Base-by-base conservation (phyloP, 2,888 invertebrate genomes). In the Molanna angustata region DNA sequence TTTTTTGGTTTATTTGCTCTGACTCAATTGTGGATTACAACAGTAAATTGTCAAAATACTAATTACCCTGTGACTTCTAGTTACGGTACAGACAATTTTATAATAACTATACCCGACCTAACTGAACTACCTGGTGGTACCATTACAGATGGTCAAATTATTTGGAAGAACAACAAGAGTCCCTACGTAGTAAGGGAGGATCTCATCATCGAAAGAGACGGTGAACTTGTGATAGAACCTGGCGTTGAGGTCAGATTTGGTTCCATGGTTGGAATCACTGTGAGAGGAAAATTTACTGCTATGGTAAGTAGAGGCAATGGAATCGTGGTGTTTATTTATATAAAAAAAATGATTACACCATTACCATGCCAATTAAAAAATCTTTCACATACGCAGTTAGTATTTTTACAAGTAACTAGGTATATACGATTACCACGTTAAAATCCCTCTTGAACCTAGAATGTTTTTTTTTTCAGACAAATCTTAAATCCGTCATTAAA, bases 251-350 rank as follows among this genome's bases (percentile, higher is more conserved):
- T 99, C 49, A 82, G 87, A 62, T 94, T 98, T 70, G 88, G 90
- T 3, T 91, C 96, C 2, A 93, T 94, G 75, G 85, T 91, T 63
- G 97, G 97, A 58, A 86, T 99, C 66, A 94, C 93, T 20, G 89
- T 98, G 40, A 83, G 90, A 65, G 98, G 98, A 62, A 83, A 88
- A 61, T 76, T 98, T 21, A 82, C 84, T 54, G 96, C 96, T 49
- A 83, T 90, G 83, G 97, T 97, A 79, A 86, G 85, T 80, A 22
- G 3, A 9, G n/a, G n/a, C n/a, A n/a, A n/a, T n/a, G n/a, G n/a
- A n/a, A n/a, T n/a, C n/a, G n/a, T n/a, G n/a, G n/a, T n/a, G n/a
- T n/a, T n/a, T n/a, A n/a, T n/a, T n/a, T n/a, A n/a, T n/a, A n/a
- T n/a, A n/a, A n/a, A n/a, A n/a, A n/a, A n/a, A n/a, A n/a, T n/a